Conservation (phyloP, 2,113 vertebrate species). For the Aspiorhynchus laticeps region DNA sequence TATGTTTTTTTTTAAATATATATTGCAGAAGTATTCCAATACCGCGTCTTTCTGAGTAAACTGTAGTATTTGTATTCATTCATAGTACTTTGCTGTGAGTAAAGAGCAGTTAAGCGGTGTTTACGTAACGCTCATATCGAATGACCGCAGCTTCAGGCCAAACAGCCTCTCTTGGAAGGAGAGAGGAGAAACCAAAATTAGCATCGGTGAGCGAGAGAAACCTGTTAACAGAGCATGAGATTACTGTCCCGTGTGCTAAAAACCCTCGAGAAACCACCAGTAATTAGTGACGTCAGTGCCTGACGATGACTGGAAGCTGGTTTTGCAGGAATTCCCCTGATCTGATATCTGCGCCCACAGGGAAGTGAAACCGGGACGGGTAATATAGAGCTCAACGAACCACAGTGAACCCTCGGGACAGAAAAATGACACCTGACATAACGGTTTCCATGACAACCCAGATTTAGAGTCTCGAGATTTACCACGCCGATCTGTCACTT, state of each 20-base stretch:
- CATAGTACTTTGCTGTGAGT: not conserved
- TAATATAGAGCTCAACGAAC: not conserved
- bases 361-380: not conserved
- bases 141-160: not conserved
- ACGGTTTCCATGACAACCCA: slow-evolving; percentile 11
- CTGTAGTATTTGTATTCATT: not conserved
- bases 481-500: not conserved
- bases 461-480: not conserved
- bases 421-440: slow-evolving; percentile 39
- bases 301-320: not conserved
- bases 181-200: slow-evolving; percentile 44
- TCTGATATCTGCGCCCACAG: not conserved
- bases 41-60: not conserved
- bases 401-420: not conserved
- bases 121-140: slow-evolving; percentile 12
- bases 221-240: not conserved
- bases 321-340: not conserved
- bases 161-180: not conserved
- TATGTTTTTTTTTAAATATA: not conserved
- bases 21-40: not conserved
- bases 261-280: not conserved
- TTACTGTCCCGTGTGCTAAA: not conserved
- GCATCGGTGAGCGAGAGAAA: slow-evolving; percentile 15
- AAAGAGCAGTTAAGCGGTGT: not conserved
- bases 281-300: not conserved